Evolutionary conservation across 2,888 invertebrate species (phyloP), one percentile per base, ranked within the genome.

Genomic region (Meteorus colon): DNA sequence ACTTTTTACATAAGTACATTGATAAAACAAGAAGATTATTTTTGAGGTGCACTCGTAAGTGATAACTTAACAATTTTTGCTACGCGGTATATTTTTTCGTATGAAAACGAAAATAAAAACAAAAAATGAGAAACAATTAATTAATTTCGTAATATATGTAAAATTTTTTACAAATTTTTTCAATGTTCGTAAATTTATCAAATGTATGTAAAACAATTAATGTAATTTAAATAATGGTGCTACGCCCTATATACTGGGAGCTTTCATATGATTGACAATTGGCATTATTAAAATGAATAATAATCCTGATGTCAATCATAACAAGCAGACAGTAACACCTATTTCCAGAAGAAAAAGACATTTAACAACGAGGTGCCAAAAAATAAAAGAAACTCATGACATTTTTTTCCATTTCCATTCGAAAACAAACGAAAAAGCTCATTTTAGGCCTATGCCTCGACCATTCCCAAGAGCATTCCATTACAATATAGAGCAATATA

Each of bases 301-400:
- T 45, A 65, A 27, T 68, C 60, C 51, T 41, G 66, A 73, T 70
- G 68, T 77, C 63, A 73, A 77, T 74, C 70, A 70, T 73, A 67
- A 67, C 74, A 68, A 72, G 77, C 80, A 72, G 69, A 67, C 67
- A 71, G 74, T 75, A 78, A 74, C 74, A 74, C 78, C 79, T 78
- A 69, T 74, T 65, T 73, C 74, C 34, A 62, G 55, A 73, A 68
- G 24, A 45, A 34, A 37, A 62, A 19, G 8, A 19, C 19, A 12
- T 41, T 12, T 55, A 80, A 77, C 79, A 80, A 79, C 79, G 77
- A 78, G 80, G 81, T 81, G 81, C 81, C 81, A 81, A 81, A 81
- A 77, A 77, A 41, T 67, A 34, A 74, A 76, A 65, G 10, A 45
- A 76, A 19, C 74, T 77, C 72, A 63, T 75, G 73, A 75, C 71